phyloP scores from a whole-genome alignment of 2,113 vertebrate genomes.

The Nycticryphes semicollaris region DNA sequence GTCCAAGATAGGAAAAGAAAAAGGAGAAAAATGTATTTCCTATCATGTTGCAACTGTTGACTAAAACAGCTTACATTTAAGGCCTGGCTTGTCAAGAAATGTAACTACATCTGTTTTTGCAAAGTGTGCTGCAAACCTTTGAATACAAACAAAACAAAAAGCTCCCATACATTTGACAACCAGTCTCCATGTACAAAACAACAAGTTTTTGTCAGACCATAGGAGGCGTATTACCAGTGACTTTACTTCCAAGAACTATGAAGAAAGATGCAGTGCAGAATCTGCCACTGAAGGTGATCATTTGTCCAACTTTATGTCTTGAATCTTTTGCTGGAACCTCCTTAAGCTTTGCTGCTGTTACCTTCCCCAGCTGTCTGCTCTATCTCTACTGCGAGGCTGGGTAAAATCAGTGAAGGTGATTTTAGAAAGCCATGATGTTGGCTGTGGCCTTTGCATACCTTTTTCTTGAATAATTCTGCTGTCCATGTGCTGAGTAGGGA shows the following conservation, averaged over 20 bases:
- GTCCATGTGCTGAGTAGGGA: neutral
- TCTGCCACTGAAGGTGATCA: neutral
- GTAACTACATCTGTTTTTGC: neutral
- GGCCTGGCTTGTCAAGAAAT: neutral
- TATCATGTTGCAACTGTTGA: neutral
- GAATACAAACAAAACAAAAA: neutral
- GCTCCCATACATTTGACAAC: neutral
- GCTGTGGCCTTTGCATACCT: neutral
- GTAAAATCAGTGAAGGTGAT: neutral
- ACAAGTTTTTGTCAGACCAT: neutral
- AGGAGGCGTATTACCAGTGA: neutral
- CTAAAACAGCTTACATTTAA: slow-evolving; percentile 9
- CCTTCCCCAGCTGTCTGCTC: neutral
- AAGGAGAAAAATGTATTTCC: neutral
- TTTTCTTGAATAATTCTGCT: neutral
- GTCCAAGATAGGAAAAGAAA: neutral
- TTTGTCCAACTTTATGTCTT: neutral
- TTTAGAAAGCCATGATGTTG: neutral
- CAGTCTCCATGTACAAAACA: neutral
- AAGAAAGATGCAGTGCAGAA: neutral
- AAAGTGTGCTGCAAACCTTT: neutral
- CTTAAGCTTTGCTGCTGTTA: neutral
- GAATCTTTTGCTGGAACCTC: neutral
- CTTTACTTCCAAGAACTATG: neutral
- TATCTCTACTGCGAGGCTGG: neutral